A percentile compares a stretch with the other conserved stretches of the same genome.
Evolutionary conservation across 2,113 vertebrate species (phyloP).

Genomic region (Peucedramus taeniatus): DNA sequence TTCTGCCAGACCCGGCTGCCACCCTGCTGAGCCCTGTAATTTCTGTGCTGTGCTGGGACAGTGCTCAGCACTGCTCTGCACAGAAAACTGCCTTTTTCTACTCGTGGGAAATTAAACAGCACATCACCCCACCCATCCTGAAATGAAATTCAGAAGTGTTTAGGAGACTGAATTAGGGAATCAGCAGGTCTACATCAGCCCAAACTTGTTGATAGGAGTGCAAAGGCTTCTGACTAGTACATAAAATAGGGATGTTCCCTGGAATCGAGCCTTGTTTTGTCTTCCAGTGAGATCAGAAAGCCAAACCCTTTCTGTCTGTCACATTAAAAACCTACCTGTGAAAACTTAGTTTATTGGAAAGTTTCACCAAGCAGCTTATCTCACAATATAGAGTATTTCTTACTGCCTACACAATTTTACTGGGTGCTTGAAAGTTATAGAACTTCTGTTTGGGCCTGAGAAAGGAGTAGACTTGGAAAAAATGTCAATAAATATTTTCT

Average conservation of each 20-base stretch:
- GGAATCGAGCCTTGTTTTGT: background rate
- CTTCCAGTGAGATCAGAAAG: background rate
- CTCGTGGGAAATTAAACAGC: background rate
- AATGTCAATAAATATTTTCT: background rate
- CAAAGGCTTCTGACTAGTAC: background rate
- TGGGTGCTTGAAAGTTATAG: background rate
- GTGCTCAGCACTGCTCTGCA: rapidly evolving
- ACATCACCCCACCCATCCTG: background rate
- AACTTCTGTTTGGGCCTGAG: background rate
- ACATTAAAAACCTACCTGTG: background rate
- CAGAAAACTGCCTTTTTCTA: background rate
- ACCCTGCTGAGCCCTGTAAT: background rate
- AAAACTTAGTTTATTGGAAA: background rate
- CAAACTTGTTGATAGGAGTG: background rate
- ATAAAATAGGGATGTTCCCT: background rate
- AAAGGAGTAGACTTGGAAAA: background rate
- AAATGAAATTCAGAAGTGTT: background rate
- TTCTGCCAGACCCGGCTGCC: background rate
- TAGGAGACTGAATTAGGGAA: background rate
- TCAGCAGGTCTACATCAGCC: background rate
- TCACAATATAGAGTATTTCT: background rate
- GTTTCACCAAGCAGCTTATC: background rate
- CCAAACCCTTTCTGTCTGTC: background rate
- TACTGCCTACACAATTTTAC: background rate
- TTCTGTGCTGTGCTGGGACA: rapidly evolving